These are phyloP conservation scores for Cheilosia impressa DNA, from an alignment of 2,888 invertebrate genomes.

Conservation along the genomic window DNA sequence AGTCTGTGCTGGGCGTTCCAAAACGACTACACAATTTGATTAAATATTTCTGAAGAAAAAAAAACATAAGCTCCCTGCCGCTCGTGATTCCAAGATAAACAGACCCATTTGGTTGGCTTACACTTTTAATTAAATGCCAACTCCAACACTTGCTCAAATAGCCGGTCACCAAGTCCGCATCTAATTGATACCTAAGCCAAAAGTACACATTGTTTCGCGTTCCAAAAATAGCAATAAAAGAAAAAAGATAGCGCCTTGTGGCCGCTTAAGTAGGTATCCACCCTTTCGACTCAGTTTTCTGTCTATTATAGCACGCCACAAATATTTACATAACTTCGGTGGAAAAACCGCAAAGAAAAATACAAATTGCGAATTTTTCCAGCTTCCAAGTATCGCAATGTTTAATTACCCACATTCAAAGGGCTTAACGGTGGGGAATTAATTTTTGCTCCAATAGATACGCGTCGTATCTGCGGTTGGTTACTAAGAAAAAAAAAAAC, in stretches of 20 bases:
- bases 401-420: constrained; percentile 58
- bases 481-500: not conserved
- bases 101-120: too few species aligned
- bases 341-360: constrained; percentile 41
- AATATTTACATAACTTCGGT: constrained; percentile 53
- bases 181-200: constrained; percentile 9
- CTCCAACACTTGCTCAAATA: not conserved
- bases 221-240: not conserved
- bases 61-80: too few species aligned
- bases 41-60: too few species aligned
- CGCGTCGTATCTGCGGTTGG: constrained; percentile 15
- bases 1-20: too few species aligned
- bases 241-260: not conserved
- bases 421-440: constrained; percentile 47
- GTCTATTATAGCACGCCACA: constrained; percentile 13
- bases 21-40: too few species aligned
- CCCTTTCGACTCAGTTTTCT: not conserved
- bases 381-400: constrained; percentile 36
- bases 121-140: too few species aligned
- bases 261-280: not conserved
- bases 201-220: constrained; percentile 12
- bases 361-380: constrained; percentile 21
- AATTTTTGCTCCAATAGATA: constrained; percentile 35
- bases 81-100: too few species aligned
- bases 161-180: not conserved